Evolutionary conservation across 1,140 invertebrate species (phyloP).

Genomic region (Apis dorsata): DNA sequence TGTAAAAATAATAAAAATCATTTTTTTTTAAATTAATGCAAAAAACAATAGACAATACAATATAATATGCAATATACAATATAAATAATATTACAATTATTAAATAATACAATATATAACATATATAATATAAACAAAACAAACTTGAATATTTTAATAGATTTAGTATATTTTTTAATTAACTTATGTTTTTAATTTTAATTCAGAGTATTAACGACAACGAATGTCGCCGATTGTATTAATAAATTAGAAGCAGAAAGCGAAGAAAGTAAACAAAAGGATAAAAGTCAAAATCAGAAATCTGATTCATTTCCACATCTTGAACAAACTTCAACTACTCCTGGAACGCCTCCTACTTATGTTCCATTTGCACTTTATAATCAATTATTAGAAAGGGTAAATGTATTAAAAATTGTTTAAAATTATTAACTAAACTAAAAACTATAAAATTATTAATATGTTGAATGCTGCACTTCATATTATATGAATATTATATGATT

Average conservation of each 20-base stretch:
- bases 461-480: too few relatives aligned
- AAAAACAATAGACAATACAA: neutral
- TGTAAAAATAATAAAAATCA: neutral
- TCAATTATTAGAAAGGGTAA: slow-evolving; percentile 77
- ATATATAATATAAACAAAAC: too few relatives aligned
- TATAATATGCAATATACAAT: too few relatives aligned
- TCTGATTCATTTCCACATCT: slow-evolving; percentile 44
- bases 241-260: slow-evolving; percentile 65
- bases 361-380: slow-evolving; percentile 77
- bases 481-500: too few relatives aligned
- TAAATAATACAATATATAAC: too few relatives aligned
- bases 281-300: slow-evolving; percentile 66
- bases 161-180: neutral
- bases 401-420: slow-evolving; percentile 7
- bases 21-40: neutral
- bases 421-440: neutral
- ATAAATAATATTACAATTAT: too few relatives aligned
- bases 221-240: slow-evolving; percentile 53
- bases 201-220: slow-evolving; percentile 33
- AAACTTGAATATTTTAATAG: neutral
- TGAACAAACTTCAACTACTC: slow-evolving; percentile 57
- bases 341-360: slow-evolving; percentile 66
- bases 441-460: too few relatives aligned
- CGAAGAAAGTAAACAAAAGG: slow-evolving; percentile 69
- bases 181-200: neutral